phyloP scores from a whole-genome alignment of 2,113 vertebrate genomes.

The Mungos mungo region DNA sequence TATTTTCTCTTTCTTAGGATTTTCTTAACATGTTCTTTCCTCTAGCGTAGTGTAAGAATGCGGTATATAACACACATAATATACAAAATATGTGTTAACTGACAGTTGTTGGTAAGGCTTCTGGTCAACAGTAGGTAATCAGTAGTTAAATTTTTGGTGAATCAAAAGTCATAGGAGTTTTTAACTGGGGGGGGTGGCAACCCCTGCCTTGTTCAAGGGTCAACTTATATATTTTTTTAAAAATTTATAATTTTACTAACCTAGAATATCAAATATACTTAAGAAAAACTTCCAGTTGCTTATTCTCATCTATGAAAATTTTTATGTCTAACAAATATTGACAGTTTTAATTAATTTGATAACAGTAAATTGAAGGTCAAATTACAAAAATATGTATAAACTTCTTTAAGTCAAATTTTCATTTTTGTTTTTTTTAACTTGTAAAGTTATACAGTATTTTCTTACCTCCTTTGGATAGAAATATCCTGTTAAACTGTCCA shows the following conservation, averaged over 20 bases:
- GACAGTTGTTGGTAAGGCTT: background rate
- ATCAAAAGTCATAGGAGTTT: background rate
- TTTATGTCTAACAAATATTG: background rate
- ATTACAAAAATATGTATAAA: background rate
- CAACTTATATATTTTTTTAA: background rate
- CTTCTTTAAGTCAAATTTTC: background rate
- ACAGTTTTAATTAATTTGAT: background rate
- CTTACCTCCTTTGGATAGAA: background rate
- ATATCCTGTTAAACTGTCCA: background rate
- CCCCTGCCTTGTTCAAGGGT: background rate
- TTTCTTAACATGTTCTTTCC: background rate
- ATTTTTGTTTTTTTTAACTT: conserved; percentile 11
- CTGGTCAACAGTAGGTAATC: background rate
- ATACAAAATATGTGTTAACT: background rate
- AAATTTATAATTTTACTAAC: background rate
- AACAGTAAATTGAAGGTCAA: background rate
- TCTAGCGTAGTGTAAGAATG: background rate
- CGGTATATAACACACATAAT: background rate
- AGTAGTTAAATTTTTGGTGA: background rate
- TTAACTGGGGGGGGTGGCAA: background rate
- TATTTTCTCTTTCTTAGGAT: background rate
- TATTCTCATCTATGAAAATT: background rate
- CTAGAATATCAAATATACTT: background rate
- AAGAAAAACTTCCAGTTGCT: background rate
- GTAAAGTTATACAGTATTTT: background rate